phyloP scores from a whole-genome alignment of 2,113 vertebrate genomes.

The Physeter macrocephalus region DNA sequence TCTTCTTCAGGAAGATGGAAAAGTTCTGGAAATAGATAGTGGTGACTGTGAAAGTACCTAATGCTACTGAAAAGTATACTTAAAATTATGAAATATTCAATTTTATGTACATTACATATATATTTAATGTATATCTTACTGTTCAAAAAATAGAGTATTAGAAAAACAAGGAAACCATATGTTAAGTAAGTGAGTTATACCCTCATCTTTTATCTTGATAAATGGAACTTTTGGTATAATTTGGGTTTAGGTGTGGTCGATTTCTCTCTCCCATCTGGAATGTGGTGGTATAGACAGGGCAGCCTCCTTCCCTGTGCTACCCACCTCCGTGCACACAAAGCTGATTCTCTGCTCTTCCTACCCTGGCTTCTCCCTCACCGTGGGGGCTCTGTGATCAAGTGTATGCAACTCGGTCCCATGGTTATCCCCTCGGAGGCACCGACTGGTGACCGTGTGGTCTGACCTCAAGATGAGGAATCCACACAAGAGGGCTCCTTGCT shows the following conservation, averaged over 20 bases:
- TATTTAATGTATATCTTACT: background rate
- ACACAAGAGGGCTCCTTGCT: background rate
- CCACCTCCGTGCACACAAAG: fast-evolving
- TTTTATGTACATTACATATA: background rate
- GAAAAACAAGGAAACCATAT: background rate
- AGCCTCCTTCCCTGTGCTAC: fast-evolving
- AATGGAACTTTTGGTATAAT: background rate
- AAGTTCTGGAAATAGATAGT: background rate
- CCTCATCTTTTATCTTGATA: background rate
- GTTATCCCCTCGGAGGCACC: background rate
- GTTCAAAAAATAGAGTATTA: background rate
- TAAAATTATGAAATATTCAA: background rate
- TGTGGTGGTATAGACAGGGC: fast-evolving
- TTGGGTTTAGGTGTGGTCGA: background rate
- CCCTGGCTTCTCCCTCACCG: too few species aligned
- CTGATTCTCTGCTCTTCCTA: background rate
- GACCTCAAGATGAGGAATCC: background rate
- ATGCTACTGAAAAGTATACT: background rate
- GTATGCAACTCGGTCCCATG: background rate
- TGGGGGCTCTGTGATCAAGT: fast-evolving
- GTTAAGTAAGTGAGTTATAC: background rate
- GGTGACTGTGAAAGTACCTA: background rate
- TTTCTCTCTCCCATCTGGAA: background rate
- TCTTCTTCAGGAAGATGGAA: background rate
- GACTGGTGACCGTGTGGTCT: background rate